A percentile compares a stretch with the other conserved stretches of the same genome.
Conservation (phyloP, 1,140 invertebrate genomes). For the Euglossa dilemma region DNA sequence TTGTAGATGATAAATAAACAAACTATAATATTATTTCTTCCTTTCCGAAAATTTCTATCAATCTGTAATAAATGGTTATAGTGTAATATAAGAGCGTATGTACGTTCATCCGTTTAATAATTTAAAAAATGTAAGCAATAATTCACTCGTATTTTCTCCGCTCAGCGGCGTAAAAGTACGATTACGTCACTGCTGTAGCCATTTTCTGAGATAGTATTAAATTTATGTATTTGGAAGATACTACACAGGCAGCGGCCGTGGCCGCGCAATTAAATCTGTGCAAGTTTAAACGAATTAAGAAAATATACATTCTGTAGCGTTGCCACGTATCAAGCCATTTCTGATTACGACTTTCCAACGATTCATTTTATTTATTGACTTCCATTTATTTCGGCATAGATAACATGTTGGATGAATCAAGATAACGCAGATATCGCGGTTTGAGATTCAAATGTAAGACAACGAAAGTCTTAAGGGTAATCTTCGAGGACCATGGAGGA, state of each 20-base stretch:
- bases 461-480: conserved; percentile 1
- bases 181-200: not conserved
- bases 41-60: too few species aligned
- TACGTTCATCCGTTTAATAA: not conserved
- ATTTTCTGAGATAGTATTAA: conserved; percentile 25
- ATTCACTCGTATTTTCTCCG: conserved; percentile 22
- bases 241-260: not conserved
- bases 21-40: not conserved
- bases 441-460: not conserved
- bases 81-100: not conserved
- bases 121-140: not conserved
- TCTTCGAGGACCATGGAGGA: not conserved
- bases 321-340: not conserved
- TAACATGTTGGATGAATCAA: not conserved
- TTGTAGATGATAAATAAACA: too few species aligned
- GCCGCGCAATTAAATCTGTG: conserved; percentile 18
- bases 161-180: not conserved
- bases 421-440: not conserved
- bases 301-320: conserved; percentile 32
- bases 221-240: conserved; percentile 22
- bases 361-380: not conserved
- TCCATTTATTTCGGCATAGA: not conserved
- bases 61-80: not conserved
- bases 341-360: not conserved
- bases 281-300: conserved; percentile 35